Evolutionary conservation across 2,797 vertebrate genomes (phyloP), one percentile per base, ranked within the genome.

Genomic region (Enoplosus armatus): DNA sequence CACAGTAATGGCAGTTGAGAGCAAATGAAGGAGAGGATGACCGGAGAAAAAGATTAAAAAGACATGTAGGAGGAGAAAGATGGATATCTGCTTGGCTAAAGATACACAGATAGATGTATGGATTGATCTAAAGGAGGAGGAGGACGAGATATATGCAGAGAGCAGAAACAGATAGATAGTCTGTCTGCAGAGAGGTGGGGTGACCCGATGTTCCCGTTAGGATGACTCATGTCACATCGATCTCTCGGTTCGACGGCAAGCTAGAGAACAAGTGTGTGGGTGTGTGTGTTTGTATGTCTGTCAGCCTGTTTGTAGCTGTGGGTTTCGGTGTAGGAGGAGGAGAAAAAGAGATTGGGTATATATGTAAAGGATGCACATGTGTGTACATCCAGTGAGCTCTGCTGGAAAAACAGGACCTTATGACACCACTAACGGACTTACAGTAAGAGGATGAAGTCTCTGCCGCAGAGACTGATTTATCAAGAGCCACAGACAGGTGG

Each of bases 191-290:
- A 82, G 75, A 80, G 72, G 75, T 61, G 55, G 72, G 64, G 55
- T 59, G 80, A 83, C 80, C 73, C n/a, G 8, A 55, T 80, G 77
- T 68, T 83, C 54, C 79, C 27, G 54, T 68, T 50, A 59, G 54
- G 75, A 89, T 89, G 85, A 89, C 72, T 91, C 76, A 79, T 74
- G 83, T 84, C 84, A 79, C 88, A 85, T 83, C 72, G 84, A 88
- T 86, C 73, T 50, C 60, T 68, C 61, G 50, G 72, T 85, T 77
- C 10, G 10, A 29, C 66, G 2, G 75, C 53, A n/a, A 70, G 59
- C 31, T 43, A 3, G 39, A 63, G 67, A 45, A 27, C 45, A 56
- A 20, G 62, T 14, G 56, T 55, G 84, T 65, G 79, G 8, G 58
- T 56, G 67, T 50, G 29, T 35, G 54, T 41, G 65, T 60, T 2